phyloP scores from a whole-genome alignment of 2,888 invertebrate species.

The Epicampocera succincta region DNA sequence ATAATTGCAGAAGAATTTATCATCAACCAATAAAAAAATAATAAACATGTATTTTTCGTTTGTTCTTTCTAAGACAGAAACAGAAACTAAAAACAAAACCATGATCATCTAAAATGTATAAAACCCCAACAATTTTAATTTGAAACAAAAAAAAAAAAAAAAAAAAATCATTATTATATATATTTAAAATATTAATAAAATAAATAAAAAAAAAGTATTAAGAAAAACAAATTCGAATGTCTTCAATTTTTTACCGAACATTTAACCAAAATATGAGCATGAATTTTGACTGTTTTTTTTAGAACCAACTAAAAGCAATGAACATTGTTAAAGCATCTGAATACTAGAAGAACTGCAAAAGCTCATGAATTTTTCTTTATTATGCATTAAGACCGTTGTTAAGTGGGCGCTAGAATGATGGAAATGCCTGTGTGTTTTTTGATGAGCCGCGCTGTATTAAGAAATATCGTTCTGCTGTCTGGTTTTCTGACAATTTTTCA shows the following conservation, averaged over 20 bases:
- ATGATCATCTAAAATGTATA: slow-evolving; percentile 68
- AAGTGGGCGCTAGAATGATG: no score
- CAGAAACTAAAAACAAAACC: slow-evolving; percentile 30
- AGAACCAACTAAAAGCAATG: no score
- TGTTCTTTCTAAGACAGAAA: slow-evolving; percentile 46
- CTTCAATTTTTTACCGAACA: background rate
- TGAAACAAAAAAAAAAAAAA: slow-evolving; percentile 61
- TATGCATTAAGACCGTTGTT: no score
- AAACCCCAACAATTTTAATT: slow-evolving; percentile 68
- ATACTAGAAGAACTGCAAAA: no score
- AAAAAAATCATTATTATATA: slow-evolving; percentile 63
- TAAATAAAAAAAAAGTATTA: slow-evolving; percentile 64
- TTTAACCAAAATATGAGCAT: no score
- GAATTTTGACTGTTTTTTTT: no score
- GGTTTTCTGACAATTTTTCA: no score
- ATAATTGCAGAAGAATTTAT: slow-evolving; percentile 73
- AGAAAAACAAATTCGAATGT: slow-evolving; percentile 36
- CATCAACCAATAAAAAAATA: slow-evolving; percentile 62
- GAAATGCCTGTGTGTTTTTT: no score
- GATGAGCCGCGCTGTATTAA: no score
- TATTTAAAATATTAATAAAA: slow-evolving; percentile 69
- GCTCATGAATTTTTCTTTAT: no score
- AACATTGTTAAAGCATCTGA: no score
- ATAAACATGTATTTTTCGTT: slow-evolving; percentile 58
- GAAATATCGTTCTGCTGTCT: no score